Conservation (phyloP, 2,888 invertebrate species). For the Anthoptus insignis region DNA sequence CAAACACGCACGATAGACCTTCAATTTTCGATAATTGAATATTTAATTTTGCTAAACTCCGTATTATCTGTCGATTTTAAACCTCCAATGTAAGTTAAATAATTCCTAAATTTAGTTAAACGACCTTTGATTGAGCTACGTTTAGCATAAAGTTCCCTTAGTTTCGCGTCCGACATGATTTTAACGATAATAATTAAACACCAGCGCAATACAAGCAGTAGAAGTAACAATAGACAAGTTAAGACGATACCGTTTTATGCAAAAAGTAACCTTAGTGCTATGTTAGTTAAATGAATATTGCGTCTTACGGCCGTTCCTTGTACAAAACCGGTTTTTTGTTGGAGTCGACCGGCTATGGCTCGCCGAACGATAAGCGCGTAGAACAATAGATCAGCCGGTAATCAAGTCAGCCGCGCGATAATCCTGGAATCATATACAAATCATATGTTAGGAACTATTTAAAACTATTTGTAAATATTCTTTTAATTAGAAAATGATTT, state of each 20-base stretch:
- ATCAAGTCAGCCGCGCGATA: conserved; percentile 3
- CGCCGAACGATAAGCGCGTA: too few species aligned
- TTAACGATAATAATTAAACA: not conserved
- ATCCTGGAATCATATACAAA: conserved; percentile 8
- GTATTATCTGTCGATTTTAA: conserved; percentile 1
- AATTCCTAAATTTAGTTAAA: conserved; percentile 25
- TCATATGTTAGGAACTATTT: too few species aligned
- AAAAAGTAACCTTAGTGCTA: not conserved
- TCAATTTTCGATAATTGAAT: conserved; percentile 9
- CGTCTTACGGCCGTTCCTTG: conserved; percentile 14
- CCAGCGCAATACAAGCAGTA: not conserved
- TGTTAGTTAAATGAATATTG: conserved; percentile 1
- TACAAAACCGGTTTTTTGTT: conserved; percentile 9
- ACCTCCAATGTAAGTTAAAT: not conserved
- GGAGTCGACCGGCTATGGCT: not conserved
- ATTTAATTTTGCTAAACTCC: conserved; percentile 2
- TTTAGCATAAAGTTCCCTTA: conserved; percentile 14
- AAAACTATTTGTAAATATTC: too few species aligned
- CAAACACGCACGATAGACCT: conserved; percentile 8
- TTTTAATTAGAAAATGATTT: too few species aligned
- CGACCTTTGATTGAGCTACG: conserved; percentile 27
- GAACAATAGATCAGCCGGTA: conserved; percentile 5
- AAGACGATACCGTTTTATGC: not conserved
- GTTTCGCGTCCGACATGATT: not conserved
- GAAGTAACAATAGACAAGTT: too few species aligned